Conservation (phyloP, 2,888 invertebrate genomes). For the Cheilosia vernalis region DNA sequence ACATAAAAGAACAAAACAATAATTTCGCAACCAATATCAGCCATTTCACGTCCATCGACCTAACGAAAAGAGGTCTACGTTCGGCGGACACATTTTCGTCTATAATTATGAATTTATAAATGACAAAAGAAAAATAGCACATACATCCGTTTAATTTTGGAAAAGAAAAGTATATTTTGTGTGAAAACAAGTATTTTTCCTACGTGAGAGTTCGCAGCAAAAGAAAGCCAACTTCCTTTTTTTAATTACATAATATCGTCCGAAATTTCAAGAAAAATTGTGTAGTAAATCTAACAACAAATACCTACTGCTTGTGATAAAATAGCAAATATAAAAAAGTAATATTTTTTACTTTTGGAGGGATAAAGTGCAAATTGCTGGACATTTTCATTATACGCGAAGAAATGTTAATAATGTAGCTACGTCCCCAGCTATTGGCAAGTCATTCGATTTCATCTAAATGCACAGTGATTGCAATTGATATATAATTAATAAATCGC, state of each 20-base stretch:
- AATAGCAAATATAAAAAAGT: no score
- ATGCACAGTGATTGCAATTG: constrained; percentile 41
- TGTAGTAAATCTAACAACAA: constrained; percentile 21
- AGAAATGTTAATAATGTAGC: constrained; percentile 50
- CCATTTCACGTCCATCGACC: constrained; percentile 16
- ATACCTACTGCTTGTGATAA: background rate
- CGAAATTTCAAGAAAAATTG: constrained; percentile 39
- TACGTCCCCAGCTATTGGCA: constrained; percentile 4
- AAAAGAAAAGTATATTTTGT: background rate
- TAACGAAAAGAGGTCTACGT: background rate
- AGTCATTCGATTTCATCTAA: constrained; percentile 23
- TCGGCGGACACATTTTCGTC: background rate
- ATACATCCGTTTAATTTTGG: background rate
- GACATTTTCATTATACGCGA: constrained; percentile 4
- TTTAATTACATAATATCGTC: constrained; percentile 65
- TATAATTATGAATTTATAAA: constrained; percentile 1
- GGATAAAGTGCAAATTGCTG: constrained; percentile 11
- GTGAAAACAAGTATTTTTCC: background rate
- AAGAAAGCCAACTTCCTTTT: constrained; percentile 9
- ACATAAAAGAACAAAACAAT: background rate
- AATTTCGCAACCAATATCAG: background rate
- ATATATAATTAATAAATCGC: constrained; percentile 5
- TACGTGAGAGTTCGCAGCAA: background rate
- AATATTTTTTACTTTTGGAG: background rate
- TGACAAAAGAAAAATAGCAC: background rate